Percentiles rank a stretch among this genome's conserved stretches.
Conservation (phyloP, 1,140 invertebrate genomes). For the Zaprionus nigranus region DNA sequence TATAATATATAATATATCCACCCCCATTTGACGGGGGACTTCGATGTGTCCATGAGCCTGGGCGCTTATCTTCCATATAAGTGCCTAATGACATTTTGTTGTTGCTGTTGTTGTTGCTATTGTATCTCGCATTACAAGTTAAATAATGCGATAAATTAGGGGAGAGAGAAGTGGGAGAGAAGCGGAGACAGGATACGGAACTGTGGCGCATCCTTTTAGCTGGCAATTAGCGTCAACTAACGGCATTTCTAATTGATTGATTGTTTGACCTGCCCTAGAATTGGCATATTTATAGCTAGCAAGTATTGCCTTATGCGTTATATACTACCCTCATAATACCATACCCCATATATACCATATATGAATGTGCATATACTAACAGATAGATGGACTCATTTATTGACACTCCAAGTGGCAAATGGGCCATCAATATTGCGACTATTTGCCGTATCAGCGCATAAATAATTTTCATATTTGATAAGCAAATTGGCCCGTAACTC, state of each 20-base stretch:
- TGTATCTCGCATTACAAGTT: conserved; percentile 57
- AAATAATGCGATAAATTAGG: conserved; percentile 36
- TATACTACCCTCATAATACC: background rate
- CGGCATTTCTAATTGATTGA: conserved; percentile 64
- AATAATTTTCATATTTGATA: conserved; percentile 65
- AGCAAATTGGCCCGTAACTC: conserved; percentile 48
- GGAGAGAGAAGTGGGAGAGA: background rate
- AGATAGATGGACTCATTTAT: conserved; percentile 13
- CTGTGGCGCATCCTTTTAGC: conserved; percentile 35
- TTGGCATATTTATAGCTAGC: conserved; percentile 10
- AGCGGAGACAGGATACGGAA: background rate
- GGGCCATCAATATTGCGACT: conserved; percentile 46
- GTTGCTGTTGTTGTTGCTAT: background rate
- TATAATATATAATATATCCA: background rate
- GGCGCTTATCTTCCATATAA: conserved; percentile 27
- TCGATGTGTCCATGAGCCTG: background rate
- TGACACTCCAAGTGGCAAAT: conserved; percentile 34
- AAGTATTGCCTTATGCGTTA: background rate
- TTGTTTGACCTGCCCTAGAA: conserved; percentile 29
- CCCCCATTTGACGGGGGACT: background rate
- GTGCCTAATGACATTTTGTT: conserved; percentile 35
- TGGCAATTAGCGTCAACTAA: conserved; percentile 55
- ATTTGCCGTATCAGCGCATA: conserved; percentile 43
- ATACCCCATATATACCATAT: background rate
- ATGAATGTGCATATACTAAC: too few species aligned